Evolutionary conservation across 2,888 invertebrate genomes (phyloP), one percentile per base, ranked within the genome.

Genomic region (Lasius fuliginosus): DNA sequence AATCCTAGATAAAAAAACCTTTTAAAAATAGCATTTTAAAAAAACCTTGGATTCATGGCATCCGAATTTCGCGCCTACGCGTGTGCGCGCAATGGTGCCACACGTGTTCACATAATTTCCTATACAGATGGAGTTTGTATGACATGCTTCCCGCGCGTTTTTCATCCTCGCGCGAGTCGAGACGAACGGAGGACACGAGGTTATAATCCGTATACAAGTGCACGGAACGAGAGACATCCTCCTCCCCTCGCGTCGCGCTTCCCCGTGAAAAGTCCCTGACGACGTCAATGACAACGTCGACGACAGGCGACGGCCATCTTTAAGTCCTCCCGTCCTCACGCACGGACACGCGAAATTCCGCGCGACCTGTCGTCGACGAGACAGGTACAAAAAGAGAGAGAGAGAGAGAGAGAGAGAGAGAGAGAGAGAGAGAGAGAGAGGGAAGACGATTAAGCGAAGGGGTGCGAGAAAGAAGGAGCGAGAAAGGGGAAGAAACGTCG

Each of bases 231-330:
- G 12, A 68, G 46, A 15, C 33, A 11, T 53, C 11, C 3, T 67
- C n/a, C n/a, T 53, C 33, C 33, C 49, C 53, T 33, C 18, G 11
- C 68, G n/a, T 23, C 53, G 30, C 58, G 27, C 30, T 15, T n/a
- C 23, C 23, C 4, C 58, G 4, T 23, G 33, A 12, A 69, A 69
- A 69, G 46, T 46, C 42, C 30, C 58, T 18, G 56, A 42, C 58
- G 58, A 60, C 77, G 58, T 69, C 69, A 36, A 27, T 42, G 77
- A 68, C 68, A 30, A 71, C 71, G 40, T 40, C 65, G 75, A 67
- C 73, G 71, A 23, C 71, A 18, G 67, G 23, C 6, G 60, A 60
- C 79, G 71, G 71, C 79, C 79, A 79, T 79, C 60, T 79, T 79
- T 79, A 36, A 71, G 46, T 71, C 46, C 9, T 53, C 56, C 23